A percentile compares a stretch with the other conserved stretches of the same genome.
These are phyloP conservation scores for Deroplatys truncata DNA, from an alignment of 2,888 invertebrate genomes.

Conservation along the genomic window DNA sequence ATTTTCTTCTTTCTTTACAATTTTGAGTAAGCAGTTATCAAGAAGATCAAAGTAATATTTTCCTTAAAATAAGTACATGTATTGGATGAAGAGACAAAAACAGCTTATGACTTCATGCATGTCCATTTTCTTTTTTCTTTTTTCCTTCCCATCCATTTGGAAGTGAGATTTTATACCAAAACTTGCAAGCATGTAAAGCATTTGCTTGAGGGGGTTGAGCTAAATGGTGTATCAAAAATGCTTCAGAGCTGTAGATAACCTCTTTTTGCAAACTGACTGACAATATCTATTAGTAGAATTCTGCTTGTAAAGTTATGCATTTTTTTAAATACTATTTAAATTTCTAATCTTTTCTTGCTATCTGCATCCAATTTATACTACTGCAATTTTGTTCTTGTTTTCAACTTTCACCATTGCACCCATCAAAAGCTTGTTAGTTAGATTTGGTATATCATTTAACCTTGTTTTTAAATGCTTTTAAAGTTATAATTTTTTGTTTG, in stretches of 20 bases:
- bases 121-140: neutral
- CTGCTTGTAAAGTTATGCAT: neutral
- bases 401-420: conserved; percentile 34
- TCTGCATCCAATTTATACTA: neutral
- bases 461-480: neutral
- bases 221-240: neutral
- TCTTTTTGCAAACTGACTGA: neutral
- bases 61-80: neutral
- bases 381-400: conserved; percentile 21
- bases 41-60: neutral
- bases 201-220: neutral
- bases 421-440: conserved; percentile 18
- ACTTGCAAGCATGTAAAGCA: neutral
- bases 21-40: neutral
- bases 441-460: neutral
- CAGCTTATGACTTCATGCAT: neutral
- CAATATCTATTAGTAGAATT: neutral
- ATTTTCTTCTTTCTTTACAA: neutral
- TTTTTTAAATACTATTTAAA: neutral
- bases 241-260: neutral
- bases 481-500: neutral
- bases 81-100: neutral
- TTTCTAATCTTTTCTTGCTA: neutral
- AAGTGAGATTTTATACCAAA: neutral
- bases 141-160: neutral